These are phyloP conservation scores for Papilio machaon DNA, from an alignment of 1,140 invertebrate genomes.

Conservation along the genomic window DNA sequence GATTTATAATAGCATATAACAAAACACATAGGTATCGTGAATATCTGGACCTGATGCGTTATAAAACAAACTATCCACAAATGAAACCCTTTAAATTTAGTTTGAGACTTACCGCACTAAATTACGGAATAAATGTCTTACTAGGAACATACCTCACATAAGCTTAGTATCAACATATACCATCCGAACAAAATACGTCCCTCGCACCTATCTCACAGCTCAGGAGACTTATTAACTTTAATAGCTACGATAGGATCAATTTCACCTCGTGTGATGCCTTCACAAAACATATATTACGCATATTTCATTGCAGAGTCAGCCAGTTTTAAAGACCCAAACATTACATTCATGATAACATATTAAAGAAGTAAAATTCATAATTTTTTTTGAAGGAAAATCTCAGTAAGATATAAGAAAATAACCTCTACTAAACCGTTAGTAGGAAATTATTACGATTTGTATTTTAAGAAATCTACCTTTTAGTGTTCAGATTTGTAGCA, in stretches of 20 bases:
- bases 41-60: background rate
- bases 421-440: background rate
- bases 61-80: background rate
- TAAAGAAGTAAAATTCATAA: background rate
- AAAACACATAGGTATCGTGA: background rate
- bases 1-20: no score
- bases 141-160: conserved; percentile 1
- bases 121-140: conserved; percentile 5
- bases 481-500: background rate
- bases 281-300: background rate
- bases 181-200: conserved; percentile 23
- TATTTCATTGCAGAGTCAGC: background rate
- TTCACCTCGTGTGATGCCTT: background rate
- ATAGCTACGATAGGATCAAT: conserved; percentile 15
- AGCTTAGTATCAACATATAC: conserved; percentile 29
- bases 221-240: conserved; percentile 22
- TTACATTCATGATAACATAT: background rate
- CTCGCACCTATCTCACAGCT: conserved; percentile 22
- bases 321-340: background rate
- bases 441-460: background rate
- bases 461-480: background rate
- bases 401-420: background rate
- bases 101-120: conserved; percentile 20
- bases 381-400: background rate
- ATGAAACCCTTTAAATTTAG: conserved; percentile 2